Percentiles rank a stretch among this genome's conserved stretches.
Evolutionary conservation across 2,797 vertebrate species (phyloP).

Genomic region (Acanthurus lineatus): DNA sequence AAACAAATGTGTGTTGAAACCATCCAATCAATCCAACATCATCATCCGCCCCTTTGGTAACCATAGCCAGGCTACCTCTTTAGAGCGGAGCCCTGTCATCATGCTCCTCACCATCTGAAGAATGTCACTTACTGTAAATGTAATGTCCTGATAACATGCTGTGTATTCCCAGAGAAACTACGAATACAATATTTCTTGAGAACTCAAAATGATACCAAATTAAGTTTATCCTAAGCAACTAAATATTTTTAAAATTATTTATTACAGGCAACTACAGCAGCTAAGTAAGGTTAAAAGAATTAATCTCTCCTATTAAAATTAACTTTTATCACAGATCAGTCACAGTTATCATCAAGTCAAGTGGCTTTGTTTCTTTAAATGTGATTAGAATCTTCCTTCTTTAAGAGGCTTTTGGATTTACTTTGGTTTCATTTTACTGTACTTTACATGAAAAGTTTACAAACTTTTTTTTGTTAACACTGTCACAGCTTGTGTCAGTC

Average conservation of each 20-base stretch:
- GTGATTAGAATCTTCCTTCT: background rate
- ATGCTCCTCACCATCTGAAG: conserved; percentile 15
- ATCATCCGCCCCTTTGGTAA: too few relatives aligned
- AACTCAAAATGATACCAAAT: conserved; percentile 23
- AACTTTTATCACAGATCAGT: background rate
- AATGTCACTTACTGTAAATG: conserved; percentile 24
- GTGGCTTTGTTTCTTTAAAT: background rate
- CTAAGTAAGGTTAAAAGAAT: background rate
- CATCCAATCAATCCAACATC: conserved; percentile 1
- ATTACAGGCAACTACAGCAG: conserved; percentile 2
- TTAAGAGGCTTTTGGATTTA: background rate
- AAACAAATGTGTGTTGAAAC: conserved; percentile 34
- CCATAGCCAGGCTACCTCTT: conserved; percentile 50
- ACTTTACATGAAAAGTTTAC: too few relatives aligned
- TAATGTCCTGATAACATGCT: conserved; percentile 2
- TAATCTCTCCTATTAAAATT: background rate
- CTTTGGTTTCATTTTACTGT: conserved; percentile 24
- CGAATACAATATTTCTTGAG: background rate
- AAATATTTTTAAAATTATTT: background rate
- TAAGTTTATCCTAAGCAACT: background rate
- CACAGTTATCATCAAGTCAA: conserved; percentile 21
- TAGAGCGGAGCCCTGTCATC: conserved; percentile 22
- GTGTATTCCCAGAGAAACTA: background rate
- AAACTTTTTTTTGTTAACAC: too few relatives aligned
- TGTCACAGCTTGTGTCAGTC: too few relatives aligned